Base-by-base conservation (phyloP, 1,140 invertebrate species). In the Telenomus remus region DNA sequence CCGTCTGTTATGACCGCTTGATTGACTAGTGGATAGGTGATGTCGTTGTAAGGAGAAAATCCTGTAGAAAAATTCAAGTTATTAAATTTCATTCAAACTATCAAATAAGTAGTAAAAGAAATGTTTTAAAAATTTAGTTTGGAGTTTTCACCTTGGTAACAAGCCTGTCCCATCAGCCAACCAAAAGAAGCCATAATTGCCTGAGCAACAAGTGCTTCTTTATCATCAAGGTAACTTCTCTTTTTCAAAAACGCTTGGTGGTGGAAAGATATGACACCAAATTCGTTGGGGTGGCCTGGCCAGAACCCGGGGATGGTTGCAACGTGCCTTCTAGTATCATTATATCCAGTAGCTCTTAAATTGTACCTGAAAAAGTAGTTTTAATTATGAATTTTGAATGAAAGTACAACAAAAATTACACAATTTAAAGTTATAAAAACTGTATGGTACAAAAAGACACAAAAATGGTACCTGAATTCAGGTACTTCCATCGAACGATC, bases 1-100 rank as follows among this genome's bases (percentile, higher is more conserved):
- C 96, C 96, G 89, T 98, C 93, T 1, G 95, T 95, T 19, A 97
- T 89, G 47, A 97, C 86, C 3, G 92, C 93, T 90, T 98, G 96
- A 33, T 93, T 94, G 5, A 92, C 90, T 27, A 98, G 83, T 10
- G 97, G 97, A 85, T 98, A 97, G 0, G 94, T 96, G 5, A 97
- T 76, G 56, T 98, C 96, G 80, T 95, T 92, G 74, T 90, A 95
- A 5, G 93, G 94, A 50, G 93, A 94, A 83, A 98, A 98, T 47
- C 97, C 92, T 93, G 77, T n/a, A 85, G 84, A 81, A 35, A 35
- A 44, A 42, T 43, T 43, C n/a, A 57, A 33, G 47, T 50, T 64
- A 50, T 27, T 60, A 50, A 39, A 16, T 59, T 61, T n/a, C 19
- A 16, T 37, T 44, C 43, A 44, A 44, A 44, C 3, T 44, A 13